Percentiles rank a stretch among this genome's conserved stretches.
phyloP scores from a whole-genome alignment of 2,113 vertebrate species.

The Cettia cetti region DNA sequence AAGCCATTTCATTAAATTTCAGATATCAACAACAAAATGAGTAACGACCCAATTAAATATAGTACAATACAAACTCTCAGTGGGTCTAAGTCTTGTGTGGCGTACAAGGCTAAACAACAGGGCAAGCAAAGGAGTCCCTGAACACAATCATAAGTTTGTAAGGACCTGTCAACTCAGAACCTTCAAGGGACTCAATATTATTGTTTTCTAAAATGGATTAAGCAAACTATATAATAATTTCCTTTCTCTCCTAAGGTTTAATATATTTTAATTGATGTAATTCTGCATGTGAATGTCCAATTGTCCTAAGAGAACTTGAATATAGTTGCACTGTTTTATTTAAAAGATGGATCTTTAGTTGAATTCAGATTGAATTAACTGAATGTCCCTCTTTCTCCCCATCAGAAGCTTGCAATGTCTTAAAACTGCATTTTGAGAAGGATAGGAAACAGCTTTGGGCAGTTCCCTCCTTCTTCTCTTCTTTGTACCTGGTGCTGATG shows the following conservation, averaged over 20 bases:
- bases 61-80: background rate
- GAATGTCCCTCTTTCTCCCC: background rate
- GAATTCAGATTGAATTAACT: background rate
- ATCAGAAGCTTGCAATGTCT: background rate
- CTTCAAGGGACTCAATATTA: background rate
- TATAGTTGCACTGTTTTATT: background rate
- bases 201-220: background rate
- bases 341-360: background rate
- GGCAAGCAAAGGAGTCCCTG: background rate
- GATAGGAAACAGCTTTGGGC: background rate
- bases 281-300: background rate
- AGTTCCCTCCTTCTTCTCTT: background rate
- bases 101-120: background rate
- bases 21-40: constrained; percentile 39
- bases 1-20: constrained; percentile 41
- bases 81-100: background rate
- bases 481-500: background rate
- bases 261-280: background rate
- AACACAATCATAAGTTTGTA: background rate
- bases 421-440: background rate
- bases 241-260: background rate
- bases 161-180: background rate
- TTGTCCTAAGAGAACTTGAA: background rate
- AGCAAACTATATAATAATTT: background rate
- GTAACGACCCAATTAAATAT: constrained; percentile 26